Evolutionary conservation across 2,888 invertebrate genomes (phyloP), one percentile per base, ranked within the genome.

Genomic region (Caenorhabditis drosophilae): DNA sequence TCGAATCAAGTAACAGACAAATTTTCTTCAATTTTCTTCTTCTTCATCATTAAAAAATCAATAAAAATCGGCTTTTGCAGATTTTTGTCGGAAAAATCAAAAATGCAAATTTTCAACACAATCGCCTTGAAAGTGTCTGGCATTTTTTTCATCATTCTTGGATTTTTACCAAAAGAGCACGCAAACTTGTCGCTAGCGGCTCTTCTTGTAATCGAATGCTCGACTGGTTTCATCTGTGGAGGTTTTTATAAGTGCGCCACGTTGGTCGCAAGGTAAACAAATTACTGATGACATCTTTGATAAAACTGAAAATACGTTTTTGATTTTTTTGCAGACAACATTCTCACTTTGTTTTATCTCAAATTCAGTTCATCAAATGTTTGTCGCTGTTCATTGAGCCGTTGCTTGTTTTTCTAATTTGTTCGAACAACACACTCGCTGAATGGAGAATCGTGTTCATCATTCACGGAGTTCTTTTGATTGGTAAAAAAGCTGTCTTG

Each of bases 291-390:
- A n/a, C n/a, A 31, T 9, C 31, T 9, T 31, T 31, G 12, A 9
- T 12, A 31, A 31, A 9, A 31, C 31, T 9, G 7, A 31, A 31
- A 6, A 31, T 31, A 9, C 6, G 12, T 31, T 9, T 40, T 40
- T n/a, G 15, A 40, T 15, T 20, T 4, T 40, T 26, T 67, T 76
- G 56, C 67, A 80, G 80, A 40, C 80, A 80, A 60, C 79, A 78
- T 58, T 71, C 76, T n/a, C 79, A 79, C 58, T 80, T 80, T 44
- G 80, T 80, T 7, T 70, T 80, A 12, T 78, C 79, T 7, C 77
- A 78, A 60, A 77, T 80, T 27, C 80, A 80, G 51, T 80, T 80
- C 70, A 76, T 79, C 68, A 80, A 80, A 52, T 80, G 79, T 34
- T 42, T 79, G 4, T 77, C 80, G 0, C 63, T 79, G 25, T 79